Base-by-base conservation (phyloP, 53 echinoderm and acorn worm genomes). In the Luidia sarsii region DNA sequence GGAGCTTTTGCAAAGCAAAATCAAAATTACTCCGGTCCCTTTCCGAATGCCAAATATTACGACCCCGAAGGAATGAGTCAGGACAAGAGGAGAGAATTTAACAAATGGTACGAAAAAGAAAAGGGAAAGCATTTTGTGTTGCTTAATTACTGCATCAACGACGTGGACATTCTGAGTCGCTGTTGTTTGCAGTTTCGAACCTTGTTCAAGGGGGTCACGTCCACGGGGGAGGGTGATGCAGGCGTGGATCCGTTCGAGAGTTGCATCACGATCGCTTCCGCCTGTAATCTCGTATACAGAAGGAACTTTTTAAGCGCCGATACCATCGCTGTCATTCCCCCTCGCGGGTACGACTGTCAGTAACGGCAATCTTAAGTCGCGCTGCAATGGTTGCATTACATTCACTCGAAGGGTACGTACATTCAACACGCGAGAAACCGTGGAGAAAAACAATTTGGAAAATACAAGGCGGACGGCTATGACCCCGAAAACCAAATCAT, bases 261-360 rank as follows among this genome's bases (percentile, higher is more conserved):
- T 64, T 88, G 88, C 36, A 81, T 89, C 45, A 91, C 91, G 7
- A 87, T 91, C 11, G 88, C 91, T 14, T 88, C 85, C 1, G 91
- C 74, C 27, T 86, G 86, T 35, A 90, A 81, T 50, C 33, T 83
- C 1, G 71, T 87, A 11, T 71, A 87, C 63, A 56, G 87, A 21
- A 45, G 65, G 20, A 91, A 83, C 22, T 91, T 60, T 67, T 57
- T 87, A 10, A 33, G 28, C 18, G 63, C 45, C 3, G 34, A 90
- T 32, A 37, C 82, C 8, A 90, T 90, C 22, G 82, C 79, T 3
- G 50, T 90, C n/a, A 33, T 87, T 21, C 83, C 75, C 57, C 55
- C 83, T 28, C 39, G 33, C 28, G 79, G 75, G 48, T 82, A 79
- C 27, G 34, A 57, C 10, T 57, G 41, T 15, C 86, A 69, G 52